Percentiles rank a stretch among this genome's conserved stretches.
These are phyloP conservation scores for Micronycteris hirsuta DNA, from an alignment of 2,113 vertebrate genomes.

Conservation along the genomic window DNA sequence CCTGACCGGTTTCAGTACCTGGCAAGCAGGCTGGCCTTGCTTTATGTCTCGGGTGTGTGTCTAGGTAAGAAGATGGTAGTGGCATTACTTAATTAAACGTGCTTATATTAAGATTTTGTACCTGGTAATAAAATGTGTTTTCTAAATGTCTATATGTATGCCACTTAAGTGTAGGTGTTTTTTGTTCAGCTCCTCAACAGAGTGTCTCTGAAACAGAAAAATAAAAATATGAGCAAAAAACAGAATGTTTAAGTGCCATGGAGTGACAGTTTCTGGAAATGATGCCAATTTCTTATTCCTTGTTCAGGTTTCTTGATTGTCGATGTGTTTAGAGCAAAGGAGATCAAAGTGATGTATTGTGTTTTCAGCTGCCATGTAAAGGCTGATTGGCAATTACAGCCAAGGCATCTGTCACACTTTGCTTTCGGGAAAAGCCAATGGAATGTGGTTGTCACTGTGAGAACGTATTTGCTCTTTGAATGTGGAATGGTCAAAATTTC, in stretches of 20 bases:
- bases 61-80: conserved; percentile 46
- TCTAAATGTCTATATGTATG: not conserved
- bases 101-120: conserved; percentile 53
- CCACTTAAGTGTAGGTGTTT: conserved; percentile 37
- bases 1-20: not conserved
- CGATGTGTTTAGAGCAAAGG: conserved; percentile 74
- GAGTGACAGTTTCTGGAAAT: conserved; percentile 74
- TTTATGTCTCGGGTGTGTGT: conserved; percentile 34
- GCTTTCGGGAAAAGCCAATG: conserved; percentile 74
- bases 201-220: conserved; percentile 52
- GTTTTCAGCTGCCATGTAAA: conserved; percentile 79
- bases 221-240: conserved; percentile 72
- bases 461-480: conserved; percentile 71
- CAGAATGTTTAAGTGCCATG: conserved; percentile 66
- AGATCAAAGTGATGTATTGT: conserved; percentile 83
- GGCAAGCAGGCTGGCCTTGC: not conserved
- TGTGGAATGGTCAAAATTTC: conserved; percentile 72
- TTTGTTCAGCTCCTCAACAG: conserved; percentile 48
- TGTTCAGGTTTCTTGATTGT: conserved; percentile 76
- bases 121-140: conserved; percentile 41
- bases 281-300: conserved; percentile 76
- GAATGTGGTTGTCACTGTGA: conserved; percentile 68
- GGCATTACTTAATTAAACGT: conserved; percentile 3
- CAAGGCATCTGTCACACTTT: conserved; percentile 81
- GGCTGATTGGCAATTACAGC: conserved; percentile 80